phyloP scores from a whole-genome alignment of 2,797 vertebrate species.

The Amblyraja radiata region DNA sequence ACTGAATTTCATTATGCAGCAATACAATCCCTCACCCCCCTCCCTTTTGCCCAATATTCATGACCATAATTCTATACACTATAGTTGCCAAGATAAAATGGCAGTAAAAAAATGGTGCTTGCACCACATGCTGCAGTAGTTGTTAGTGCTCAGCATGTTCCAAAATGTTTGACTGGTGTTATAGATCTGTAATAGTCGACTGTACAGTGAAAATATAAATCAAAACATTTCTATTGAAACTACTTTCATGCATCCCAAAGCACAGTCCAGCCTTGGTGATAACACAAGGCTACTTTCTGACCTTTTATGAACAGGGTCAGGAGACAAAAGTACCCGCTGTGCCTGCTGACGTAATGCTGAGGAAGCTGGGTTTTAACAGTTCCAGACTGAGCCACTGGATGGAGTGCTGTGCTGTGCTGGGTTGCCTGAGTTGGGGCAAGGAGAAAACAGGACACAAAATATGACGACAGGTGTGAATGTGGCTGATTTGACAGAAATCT shows the following conservation, averaged over 20 bases:
- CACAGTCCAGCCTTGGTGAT: slow-evolving; percentile 10
- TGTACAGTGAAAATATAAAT: slow-evolving; percentile 18
- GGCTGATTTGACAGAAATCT: background rate
- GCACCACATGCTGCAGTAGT: slow-evolving; percentile 61
- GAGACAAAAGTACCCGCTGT: background rate
- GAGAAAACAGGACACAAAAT: background rate
- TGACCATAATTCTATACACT: slow-evolving; percentile 64
- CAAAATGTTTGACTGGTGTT: slow-evolving; percentile 48
- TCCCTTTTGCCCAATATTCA: slow-evolving; percentile 46
- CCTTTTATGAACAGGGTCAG: background rate
- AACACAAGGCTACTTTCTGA: background rate
- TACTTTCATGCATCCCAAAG: slow-evolving; percentile 1
- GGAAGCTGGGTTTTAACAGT: slow-evolving; percentile 4
- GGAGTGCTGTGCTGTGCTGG: slow-evolving; percentile 14
- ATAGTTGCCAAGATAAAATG: slow-evolving; percentile 67
- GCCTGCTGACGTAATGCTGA: background rate
- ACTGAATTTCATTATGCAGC: slow-evolving; percentile 32
- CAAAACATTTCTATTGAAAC: background rate
- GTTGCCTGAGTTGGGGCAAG: background rate
- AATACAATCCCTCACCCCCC: slow-evolving; percentile 45
- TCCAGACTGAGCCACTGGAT: slow-evolving; percentile 30
- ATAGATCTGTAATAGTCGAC: slow-evolving; percentile 6
- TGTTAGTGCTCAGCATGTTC: slow-evolving; percentile 64
- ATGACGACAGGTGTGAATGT: background rate
- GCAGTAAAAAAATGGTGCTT: slow-evolving; percentile 68